These are phyloP conservation scores for Myrmophylax atrothorax DNA, from an alignment of 2,113 vertebrate genomes.

Conservation along the genomic window DNA sequence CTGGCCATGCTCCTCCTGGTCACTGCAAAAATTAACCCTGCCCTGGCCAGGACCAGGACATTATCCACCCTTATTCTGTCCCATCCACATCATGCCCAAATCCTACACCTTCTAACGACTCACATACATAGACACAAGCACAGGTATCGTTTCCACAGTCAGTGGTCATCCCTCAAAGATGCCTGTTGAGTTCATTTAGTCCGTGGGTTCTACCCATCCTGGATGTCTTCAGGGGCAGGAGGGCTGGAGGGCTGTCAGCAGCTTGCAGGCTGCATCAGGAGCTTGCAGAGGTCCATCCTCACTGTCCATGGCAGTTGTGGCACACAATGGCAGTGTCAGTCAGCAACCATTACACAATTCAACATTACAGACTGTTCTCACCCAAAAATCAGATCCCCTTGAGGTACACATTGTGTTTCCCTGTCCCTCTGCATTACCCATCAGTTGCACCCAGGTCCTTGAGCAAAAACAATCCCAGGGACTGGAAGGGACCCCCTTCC, in stretches of 20 bases:
- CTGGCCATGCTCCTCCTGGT: neutral
- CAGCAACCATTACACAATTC: neutral
- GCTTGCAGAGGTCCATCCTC: too few species aligned
- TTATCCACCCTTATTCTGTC: neutral
- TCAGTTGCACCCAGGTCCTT: neutral
- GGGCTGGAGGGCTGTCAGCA: too few species aligned
- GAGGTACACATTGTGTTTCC: neutral
- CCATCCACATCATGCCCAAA: neutral
- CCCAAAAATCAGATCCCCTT: neutral
- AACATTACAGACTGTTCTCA: neutral
- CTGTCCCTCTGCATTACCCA: neutral
- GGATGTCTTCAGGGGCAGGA: too few species aligned
- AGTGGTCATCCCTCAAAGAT: too few species aligned
- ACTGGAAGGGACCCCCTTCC: neutral
- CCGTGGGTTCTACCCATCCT: too few species aligned
- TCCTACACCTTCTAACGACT: too few species aligned
- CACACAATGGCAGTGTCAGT: neutral
- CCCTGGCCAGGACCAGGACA: neutral
- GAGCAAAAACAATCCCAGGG: neutral
- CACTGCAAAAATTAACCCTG: neutral
- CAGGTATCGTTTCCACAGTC: too few species aligned
- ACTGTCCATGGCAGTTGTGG: too few species aligned
- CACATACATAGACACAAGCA: too few species aligned
- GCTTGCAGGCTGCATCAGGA: too few species aligned
- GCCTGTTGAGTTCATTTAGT: too few species aligned